phyloP scores from a whole-genome alignment of 2,888 invertebrate species.

The Leptogaster cylindrica region DNA sequence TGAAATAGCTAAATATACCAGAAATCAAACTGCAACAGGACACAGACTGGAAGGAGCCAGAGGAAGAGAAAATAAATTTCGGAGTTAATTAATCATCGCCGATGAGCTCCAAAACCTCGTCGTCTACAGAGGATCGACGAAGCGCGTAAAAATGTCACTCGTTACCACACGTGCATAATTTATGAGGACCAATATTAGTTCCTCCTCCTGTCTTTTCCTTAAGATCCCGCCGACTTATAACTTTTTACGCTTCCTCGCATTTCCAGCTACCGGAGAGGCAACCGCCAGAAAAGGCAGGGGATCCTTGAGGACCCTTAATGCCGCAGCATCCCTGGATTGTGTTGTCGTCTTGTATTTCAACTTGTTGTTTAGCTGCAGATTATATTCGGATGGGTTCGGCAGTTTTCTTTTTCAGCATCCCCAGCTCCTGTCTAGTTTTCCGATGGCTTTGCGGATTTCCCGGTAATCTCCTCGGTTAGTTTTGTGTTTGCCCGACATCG shows the following conservation, averaged over 20 bases:
- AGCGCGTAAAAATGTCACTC: slow-evolving; percentile 38
- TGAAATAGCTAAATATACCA: too few relatives aligned
- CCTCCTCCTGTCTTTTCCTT: slow-evolving; percentile 13
- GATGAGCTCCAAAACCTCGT: slow-evolving; percentile 14
- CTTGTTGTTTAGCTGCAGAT: slow-evolving; percentile 28
- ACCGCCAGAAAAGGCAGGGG: background rate
- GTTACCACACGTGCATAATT: slow-evolving; percentile 40
- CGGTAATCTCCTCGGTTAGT: slow-evolving; percentile 20
- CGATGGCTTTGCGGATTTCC: slow-evolving; percentile 17
- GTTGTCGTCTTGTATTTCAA: slow-evolving; percentile 30
- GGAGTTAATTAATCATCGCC: slow-evolving; percentile 22
- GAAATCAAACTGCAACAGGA: too few relatives aligned
- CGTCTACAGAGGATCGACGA: slow-evolving; percentile 21
- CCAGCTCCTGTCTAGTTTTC: slow-evolving; percentile 13
- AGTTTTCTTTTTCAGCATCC: background rate
- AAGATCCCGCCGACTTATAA: slow-evolving; percentile 36
- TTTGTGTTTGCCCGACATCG: slow-evolving; percentile 6
- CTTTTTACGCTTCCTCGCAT: slow-evolving; percentile 22
- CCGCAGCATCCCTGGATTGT: slow-evolving; percentile 5
- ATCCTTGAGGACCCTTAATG: background rate
- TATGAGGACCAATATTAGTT: slow-evolving; percentile 33
- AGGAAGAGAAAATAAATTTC: slow-evolving; percentile 1
- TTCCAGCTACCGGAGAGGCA: slow-evolving; percentile 6
- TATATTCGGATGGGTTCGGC: slow-evolving; percentile 13
- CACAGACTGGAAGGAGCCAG: too few relatives aligned